Percentiles rank a stretch among this genome's conserved stretches.
Conservation (phyloP, 2,888 invertebrate genomes). For the Xanthorhoe designata region DNA sequence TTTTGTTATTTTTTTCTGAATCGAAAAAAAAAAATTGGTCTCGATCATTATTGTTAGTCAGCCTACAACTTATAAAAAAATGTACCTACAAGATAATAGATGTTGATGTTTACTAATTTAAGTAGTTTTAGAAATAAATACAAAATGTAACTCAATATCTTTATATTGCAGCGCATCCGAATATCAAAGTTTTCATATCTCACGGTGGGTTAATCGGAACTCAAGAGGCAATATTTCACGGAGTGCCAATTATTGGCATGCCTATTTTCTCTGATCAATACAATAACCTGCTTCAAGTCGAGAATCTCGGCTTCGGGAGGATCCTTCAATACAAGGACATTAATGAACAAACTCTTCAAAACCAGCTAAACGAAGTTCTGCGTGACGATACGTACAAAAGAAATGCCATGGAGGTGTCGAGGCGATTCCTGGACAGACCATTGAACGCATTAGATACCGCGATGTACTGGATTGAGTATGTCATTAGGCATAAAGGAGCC, state of each 20-base stretch:
- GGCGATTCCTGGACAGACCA: slow-evolving; percentile 83
- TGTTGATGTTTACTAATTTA: no score
- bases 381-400: slow-evolving; percentile 62
- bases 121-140: neutral
- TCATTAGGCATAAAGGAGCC: slow-evolving; percentile 84
- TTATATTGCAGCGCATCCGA: slow-evolving; percentile 80
- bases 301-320: slow-evolving; percentile 73
- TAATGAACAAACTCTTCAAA: slow-evolving; percentile 66
- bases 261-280: slow-evolving; percentile 83
- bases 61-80: no score
- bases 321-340: slow-evolving; percentile 75
- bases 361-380: slow-evolving; percentile 68
- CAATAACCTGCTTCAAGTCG: slow-evolving; percentile 74
- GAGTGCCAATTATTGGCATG: slow-evolving; percentile 83
- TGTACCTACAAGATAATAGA: no score
- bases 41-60: no score
- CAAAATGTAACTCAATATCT: slow-evolving; percentile 1
- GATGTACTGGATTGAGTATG: slow-evolving; percentile 85
- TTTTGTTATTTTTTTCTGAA: no score
- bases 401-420: slow-evolving; percentile 71
- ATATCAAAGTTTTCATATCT: slow-evolving; percentile 86
- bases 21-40: no score
- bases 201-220: slow-evolving; percentile 89
- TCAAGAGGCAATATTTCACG: slow-evolving; percentile 86
- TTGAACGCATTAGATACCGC: slow-evolving; percentile 79